A percentile compares a stretch with the other conserved stretches of the same genome.
These are phyloP conservation scores for Aphis craccivora DNA, from an alignment of 1,140 invertebrate genomes.

Conservation along the genomic window DNA sequence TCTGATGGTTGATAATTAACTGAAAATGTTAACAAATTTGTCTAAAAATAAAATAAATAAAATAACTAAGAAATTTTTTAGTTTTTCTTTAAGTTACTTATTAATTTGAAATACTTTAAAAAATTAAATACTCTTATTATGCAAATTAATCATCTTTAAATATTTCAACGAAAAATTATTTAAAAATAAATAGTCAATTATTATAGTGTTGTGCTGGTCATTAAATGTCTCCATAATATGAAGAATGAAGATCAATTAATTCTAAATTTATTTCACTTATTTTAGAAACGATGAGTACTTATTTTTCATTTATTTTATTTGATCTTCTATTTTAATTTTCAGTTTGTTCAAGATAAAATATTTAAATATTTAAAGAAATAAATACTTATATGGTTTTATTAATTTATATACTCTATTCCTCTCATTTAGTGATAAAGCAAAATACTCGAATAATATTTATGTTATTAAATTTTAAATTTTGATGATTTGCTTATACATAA, in stretches of 20 bases:
- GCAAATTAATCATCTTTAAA: too few relatives aligned
- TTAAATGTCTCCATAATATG: neutral
- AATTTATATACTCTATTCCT: neutral
- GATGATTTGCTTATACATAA: neutral
- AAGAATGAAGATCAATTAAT: neutral
- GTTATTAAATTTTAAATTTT: neutral
- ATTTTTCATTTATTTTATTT: neutral
- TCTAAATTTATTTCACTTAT: neutral
- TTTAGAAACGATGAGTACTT: neutral
- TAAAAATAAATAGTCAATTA: neutral
- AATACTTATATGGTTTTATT: neutral
- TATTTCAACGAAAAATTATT: too few relatives aligned
- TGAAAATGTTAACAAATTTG: neutral
- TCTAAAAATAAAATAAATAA: too few relatives aligned
- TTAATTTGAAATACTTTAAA: neutral
- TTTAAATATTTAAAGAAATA: too few relatives aligned
- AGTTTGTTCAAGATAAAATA: too few relatives aligned
- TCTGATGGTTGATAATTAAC: neutral
- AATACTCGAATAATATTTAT: neutral
- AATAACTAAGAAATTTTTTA: too few relatives aligned
- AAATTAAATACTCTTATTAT: neutral
- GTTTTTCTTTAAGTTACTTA: neutral
- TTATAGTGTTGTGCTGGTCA: neutral
- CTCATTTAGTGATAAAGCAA: neutral
- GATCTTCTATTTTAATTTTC: neutral